Conservation (phyloP, 2,113 vertebrate species). For the Urocitellus parryii region DNA sequence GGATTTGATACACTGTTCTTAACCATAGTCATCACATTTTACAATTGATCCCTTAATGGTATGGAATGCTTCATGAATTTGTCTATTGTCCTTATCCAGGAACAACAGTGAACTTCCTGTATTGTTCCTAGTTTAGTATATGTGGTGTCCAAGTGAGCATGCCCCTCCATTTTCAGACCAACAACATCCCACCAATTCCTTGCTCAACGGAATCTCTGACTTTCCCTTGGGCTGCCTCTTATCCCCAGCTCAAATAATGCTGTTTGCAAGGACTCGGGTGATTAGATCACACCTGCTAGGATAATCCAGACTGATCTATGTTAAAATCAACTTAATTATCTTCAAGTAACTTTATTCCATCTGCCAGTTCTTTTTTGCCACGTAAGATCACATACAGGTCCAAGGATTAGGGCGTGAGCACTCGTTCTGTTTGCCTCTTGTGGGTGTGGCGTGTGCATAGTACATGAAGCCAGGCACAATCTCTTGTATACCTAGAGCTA, state of each 20-base stretch:
- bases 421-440: neutral
- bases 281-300: neutral
- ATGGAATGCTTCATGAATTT: neutral
- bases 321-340: neutral
- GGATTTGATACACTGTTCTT: neutral
- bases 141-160: too few relatives aligned
- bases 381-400: neutral
- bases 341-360: neutral
- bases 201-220: neutral
- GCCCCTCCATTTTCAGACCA: neutral
- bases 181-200: neutral
- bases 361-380: neutral
- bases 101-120: too few relatives aligned
- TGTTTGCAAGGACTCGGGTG: neutral
- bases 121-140: neutral
- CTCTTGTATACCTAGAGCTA: neutral
- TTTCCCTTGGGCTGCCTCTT: neutral
- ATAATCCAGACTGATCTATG: neutral
- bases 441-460: rapidly evolving
- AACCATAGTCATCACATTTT: neutral
- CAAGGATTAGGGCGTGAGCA: neutral
- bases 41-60: neutral
- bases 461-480: neutral
- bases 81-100: neutral
- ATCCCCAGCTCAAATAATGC: neutral